These are phyloP conservation scores for Lates japonicus DNA, from an alignment of 2,797 vertebrate species.

Conservation along the genomic window DNA sequence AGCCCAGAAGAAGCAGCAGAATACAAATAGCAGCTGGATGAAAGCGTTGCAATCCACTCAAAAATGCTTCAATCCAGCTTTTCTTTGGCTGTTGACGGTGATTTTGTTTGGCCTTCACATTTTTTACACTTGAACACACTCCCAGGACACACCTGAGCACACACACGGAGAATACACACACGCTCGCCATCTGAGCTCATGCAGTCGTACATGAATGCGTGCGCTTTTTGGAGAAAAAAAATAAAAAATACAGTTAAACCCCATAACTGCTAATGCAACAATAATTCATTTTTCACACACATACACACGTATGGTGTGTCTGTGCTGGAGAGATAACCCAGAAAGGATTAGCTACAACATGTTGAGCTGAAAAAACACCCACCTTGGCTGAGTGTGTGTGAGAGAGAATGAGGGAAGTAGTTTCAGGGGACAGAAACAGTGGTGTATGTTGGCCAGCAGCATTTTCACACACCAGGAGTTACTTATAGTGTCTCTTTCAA, in stretches of 20 bases:
- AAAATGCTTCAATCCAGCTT: conserved; percentile 37
- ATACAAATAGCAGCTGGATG: conserved; percentile 39
- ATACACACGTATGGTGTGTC: conserved; percentile 42
- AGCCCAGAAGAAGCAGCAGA: neutral
- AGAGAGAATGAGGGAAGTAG: conserved; percentile 19
- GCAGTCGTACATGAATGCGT: conserved; percentile 35
- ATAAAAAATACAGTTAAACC: conserved; percentile 10
- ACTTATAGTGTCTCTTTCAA: conserved; percentile 29
- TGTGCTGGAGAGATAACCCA: conserved; percentile 69
- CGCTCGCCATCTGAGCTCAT: conserved; percentile 13
- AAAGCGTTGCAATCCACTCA: conserved; percentile 36
- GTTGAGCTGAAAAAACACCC: conserved; percentile 42
- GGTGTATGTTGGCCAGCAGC: conserved; percentile 16
- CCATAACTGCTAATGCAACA: conserved; percentile 54
- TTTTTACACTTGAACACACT: conserved; percentile 32
- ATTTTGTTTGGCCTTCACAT: conserved; percentile 54
- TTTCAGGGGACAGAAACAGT: conserved; percentile 23
- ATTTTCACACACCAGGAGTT: conserved; percentile 34
- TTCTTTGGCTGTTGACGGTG: conserved; percentile 41
- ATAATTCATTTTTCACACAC: conserved; percentile 50
- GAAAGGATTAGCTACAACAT: conserved; percentile 63
- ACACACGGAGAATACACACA: conserved; percentile 20
- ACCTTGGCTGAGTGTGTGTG: conserved; percentile 35
- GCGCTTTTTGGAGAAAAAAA: conserved; percentile 3
- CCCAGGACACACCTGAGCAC: conserved; percentile 44